Conservation (phyloP, 1,140 invertebrate genomes). For the Odontomachus brunneus region DNA sequence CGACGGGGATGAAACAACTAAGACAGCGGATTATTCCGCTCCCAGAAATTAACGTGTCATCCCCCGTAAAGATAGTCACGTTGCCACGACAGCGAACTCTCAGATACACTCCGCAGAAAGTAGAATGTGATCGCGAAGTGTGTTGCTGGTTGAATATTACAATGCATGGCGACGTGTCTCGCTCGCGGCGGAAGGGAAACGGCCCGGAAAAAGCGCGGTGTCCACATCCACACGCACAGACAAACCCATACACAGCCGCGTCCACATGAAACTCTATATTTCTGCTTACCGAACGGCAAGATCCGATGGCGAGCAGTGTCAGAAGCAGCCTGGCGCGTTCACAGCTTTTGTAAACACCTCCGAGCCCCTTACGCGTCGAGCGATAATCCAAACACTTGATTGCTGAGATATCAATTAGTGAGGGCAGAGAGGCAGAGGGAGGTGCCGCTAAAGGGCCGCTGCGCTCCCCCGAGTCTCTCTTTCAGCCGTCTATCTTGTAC, state of each 20-base stretch:
- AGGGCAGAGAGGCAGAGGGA: conserved; percentile 10
- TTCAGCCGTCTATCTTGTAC: not conserved
- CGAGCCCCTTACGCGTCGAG: conserved; percentile 57
- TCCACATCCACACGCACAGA: not conserved
- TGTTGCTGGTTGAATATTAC: conserved; percentile 42
- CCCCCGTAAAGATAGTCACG: not conserved
- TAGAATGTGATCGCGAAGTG: conserved; percentile 15
- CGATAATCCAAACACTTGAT: conserved; percentile 85
- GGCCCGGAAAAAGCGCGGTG: conserved; percentile 20
- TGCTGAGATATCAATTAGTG: conserved; percentile 84
- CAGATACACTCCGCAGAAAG: not conserved
- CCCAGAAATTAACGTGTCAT: too few relatives aligned
- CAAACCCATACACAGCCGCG: not conserved
- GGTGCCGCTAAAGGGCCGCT: conserved; percentile 51
- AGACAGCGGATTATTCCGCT: not conserved
- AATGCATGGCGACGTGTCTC: conserved; percentile 49
- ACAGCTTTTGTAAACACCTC: conserved; percentile 82
- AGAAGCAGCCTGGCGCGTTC: conserved; percentile 80
- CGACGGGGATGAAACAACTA: not conserved
- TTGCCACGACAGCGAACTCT: not conserved
- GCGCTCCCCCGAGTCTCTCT: conserved; percentile 1
- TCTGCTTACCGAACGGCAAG: conserved; percentile 58
- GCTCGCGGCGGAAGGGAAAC: conserved; percentile 12
- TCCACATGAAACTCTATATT: conserved; percentile 77
- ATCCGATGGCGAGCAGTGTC: conserved; percentile 68